Conservation (phyloP, 2,797 vertebrate genomes). For the Lophotriccus pileatus region DNA sequence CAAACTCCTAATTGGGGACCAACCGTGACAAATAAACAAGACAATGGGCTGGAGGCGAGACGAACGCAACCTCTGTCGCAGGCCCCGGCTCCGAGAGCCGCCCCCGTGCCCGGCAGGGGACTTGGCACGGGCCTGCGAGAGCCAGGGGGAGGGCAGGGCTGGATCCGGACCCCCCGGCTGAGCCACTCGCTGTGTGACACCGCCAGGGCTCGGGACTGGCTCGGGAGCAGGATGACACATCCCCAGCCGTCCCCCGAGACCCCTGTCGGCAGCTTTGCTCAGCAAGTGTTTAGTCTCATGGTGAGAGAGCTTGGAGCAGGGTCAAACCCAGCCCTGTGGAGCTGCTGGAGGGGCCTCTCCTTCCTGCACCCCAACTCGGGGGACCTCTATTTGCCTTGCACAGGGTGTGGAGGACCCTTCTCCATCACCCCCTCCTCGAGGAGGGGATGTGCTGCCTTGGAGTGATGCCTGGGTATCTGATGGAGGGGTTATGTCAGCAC, state of each 20-base stretch:
- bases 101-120: slow-evolving; percentile 4
- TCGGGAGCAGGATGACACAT: slow-evolving; percentile 20
- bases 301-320: neutral
- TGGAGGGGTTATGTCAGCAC: neutral
- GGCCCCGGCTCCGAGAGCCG: neutral
- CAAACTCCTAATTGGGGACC: slow-evolving; percentile 31
- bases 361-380: accelerated
- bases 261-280: neutral
- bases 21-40: slow-evolving; percentile 56
- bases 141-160: neutral
- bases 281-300: neutral
- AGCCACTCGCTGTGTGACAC: slow-evolving; percentile 22
- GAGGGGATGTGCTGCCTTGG: neutral
- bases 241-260: neutral
- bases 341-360: neutral
- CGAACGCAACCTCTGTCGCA: neutral
- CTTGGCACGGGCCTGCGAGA: neutral
- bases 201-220: neutral
- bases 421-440: accelerated
- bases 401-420: neutral
- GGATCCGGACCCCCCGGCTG: neutral
- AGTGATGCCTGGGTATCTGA: neutral
- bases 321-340: neutral
- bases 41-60: slow-evolving; percentile 61
- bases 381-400: accelerated